phyloP scores from a whole-genome alignment of 2,113 vertebrate genomes.

The Phyllostomus hastatus region DNA sequence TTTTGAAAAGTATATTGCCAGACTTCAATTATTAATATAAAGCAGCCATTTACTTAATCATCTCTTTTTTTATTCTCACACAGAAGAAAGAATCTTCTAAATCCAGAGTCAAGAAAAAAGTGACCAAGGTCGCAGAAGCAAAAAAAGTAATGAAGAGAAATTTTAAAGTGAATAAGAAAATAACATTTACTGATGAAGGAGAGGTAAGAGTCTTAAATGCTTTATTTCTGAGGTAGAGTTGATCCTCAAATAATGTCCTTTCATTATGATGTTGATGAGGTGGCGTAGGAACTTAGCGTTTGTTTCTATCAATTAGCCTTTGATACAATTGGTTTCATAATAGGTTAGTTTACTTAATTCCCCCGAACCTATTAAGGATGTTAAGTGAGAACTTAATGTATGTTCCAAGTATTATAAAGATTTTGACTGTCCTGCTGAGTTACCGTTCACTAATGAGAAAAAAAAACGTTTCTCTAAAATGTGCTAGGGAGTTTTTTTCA shows the following conservation, averaged over 20 bases:
- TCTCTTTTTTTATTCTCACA: slow-evolving; percentile 24
- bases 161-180: slow-evolving; percentile 91
- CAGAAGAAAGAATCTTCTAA: slow-evolving; percentile 73
- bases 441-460: neutral
- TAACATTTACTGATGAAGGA: slow-evolving; percentile 88
- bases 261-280: neutral
- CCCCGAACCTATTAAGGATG: neutral
- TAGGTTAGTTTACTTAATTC: neutral
- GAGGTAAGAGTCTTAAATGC: slow-evolving; percentile 82
- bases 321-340: neutral
- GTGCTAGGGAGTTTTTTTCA: neutral
- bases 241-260: neutral
- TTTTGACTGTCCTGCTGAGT: neutral
- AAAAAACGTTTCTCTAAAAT: neutral
- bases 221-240: neutral
- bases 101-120: slow-evolving; percentile 82
- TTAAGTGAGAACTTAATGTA: neutral
- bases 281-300: neutral
- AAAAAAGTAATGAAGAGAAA: slow-evolving; percentile 91
- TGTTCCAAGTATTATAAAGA: neutral
- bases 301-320: neutral
- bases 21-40: slow-evolving; percentile 16
- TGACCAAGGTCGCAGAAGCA: slow-evolving; percentile 87
- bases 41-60: neutral
- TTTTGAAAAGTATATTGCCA: slow-evolving; percentile 28